A percentile compares a stretch with the other conserved stretches of the same genome.
Evolutionary conservation across 2,113 vertebrate genomes (phyloP).

Genomic region (Eptesicus fuscus): DNA sequence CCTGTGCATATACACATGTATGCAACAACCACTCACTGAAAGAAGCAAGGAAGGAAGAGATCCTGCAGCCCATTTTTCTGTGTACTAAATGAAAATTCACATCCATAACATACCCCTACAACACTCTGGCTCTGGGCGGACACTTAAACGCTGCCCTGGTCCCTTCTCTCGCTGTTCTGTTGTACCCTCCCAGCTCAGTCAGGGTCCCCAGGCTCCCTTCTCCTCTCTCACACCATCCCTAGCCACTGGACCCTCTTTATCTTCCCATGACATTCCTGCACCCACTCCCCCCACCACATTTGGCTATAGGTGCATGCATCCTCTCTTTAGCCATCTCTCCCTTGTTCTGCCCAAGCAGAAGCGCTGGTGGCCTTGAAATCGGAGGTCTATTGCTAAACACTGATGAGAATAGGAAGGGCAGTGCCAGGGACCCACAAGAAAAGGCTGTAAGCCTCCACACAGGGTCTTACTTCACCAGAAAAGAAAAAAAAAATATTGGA

Average conservation of each 20-base stretch:
- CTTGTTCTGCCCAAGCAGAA: background rate
- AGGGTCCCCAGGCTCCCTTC: background rate
- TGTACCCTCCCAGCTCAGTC: accelerated
- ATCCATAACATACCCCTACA: background rate
- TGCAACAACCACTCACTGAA: background rate
- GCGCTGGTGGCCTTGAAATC: background rate
- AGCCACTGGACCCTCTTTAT: too few species aligned
- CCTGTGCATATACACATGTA: too few species aligned
- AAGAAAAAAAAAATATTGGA: background rate
- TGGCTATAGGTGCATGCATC: background rate
- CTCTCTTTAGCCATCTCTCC: too few species aligned
- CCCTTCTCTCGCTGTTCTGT: background rate
- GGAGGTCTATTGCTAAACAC: background rate
- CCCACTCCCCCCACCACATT: background rate
- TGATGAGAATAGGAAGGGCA: background rate
- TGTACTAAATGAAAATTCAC: too few species aligned
- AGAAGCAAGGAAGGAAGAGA: background rate
- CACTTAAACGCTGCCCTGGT: accelerated
- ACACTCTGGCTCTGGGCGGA: background rate
- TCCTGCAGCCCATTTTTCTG: background rate
- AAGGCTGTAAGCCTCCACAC: background rate
- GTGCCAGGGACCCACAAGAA: accelerated
- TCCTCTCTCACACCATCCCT: background rate
- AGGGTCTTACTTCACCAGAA: accelerated
- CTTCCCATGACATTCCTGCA: background rate